These are phyloP conservation scores for Meriones psammophilus DNA, from an alignment of 2,797 vertebrate genomes.

Conservation along the genomic window DNA sequence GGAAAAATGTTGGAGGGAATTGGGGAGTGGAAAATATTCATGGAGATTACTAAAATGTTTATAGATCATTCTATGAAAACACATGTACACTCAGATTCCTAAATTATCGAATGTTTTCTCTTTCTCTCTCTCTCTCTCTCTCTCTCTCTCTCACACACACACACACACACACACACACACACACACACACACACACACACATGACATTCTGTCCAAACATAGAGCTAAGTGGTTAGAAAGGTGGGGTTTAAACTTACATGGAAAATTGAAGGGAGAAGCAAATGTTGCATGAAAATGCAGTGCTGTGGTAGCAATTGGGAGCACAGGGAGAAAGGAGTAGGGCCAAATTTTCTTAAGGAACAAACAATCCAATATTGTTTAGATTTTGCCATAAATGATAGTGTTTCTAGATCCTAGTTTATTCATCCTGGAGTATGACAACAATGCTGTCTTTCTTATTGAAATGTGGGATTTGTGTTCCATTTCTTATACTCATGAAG, in stretches of 20 bases:
- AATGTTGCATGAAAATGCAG: neutral
- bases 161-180: neutral
- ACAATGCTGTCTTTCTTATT: conserved; percentile 63
- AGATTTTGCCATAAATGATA: conserved; percentile 54
- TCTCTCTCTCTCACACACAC: neutral
- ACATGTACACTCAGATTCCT: neutral
- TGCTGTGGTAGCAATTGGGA: neutral
- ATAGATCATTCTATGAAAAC: neutral
- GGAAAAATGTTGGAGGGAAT: conserved; percentile 44
- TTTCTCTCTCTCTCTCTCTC: no score
- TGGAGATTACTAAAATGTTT: conserved; percentile 13
- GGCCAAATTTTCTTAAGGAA: neutral
- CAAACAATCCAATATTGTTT: conserved; percentile 15
- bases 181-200: neutral
- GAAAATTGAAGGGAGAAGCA: neutral
- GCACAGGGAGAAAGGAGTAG: neutral
- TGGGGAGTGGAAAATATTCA: conserved; percentile 63
- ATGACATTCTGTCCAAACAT: neutral
- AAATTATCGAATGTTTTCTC: neutral
- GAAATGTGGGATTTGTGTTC: conserved; percentile 40
- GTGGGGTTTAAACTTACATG: neutral
- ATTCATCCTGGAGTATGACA: conserved; percentile 64
- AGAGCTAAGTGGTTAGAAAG: neutral
- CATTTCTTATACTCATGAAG: conserved; percentile 59
- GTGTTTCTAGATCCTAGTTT: conserved; percentile 38